Evolutionary conservation across 1,140 invertebrate genomes (phyloP), one percentile per base, ranked within the genome.

Genomic region (Hycleus cichorii): DNA sequence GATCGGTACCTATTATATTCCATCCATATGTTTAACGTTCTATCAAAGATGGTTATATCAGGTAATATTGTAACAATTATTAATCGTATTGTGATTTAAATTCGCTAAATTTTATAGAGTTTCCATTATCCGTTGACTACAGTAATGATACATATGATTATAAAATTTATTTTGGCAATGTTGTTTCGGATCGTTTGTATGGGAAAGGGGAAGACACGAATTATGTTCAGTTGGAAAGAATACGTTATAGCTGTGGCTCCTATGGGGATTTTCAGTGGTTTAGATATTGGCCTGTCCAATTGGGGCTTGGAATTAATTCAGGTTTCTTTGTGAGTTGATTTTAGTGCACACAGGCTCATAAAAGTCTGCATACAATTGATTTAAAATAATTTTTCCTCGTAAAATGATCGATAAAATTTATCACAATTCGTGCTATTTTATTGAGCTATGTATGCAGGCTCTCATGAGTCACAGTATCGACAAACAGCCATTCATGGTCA

Each of bases 221-320:
- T 89, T 10, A 69, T 81, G 38, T 69, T 94, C 26, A 77, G 83
- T 55, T 92, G 88, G 79, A 81, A 83, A 45, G 80, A 73, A 42
- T 83, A 84, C 69, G 54, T 85, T 27, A 72, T 75, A 51, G 79
- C 80, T 65, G 77, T 95, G 49, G 85, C 82, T 1, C 85, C 88
- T 10, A 85, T 90, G 45, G 94, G 94, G 10, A 77, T 95, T 52
- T 91, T 91, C 51, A 95, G 93, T 76, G 93, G 93, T 8, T 81
- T 98, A 44, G 96, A 98, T 74, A 94, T 99, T 70, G 94, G 93
- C 12, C 88, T 98, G 70, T 98, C 95, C 6, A 97, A 97, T 75
- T 98, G 95, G 95, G 93, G 90, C 26, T 81, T 97, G 64, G 90
- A 93, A 69, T 82, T 95, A 59, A 92, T 97, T 26, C 93, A 90